Evolutionary conservation across 30 jellyfish, hydroid and myxozoan species (phyloP), one percentile per base, ranked within the genome.

Genomic region (Hydractinia symbiolongicarpus): DNA sequence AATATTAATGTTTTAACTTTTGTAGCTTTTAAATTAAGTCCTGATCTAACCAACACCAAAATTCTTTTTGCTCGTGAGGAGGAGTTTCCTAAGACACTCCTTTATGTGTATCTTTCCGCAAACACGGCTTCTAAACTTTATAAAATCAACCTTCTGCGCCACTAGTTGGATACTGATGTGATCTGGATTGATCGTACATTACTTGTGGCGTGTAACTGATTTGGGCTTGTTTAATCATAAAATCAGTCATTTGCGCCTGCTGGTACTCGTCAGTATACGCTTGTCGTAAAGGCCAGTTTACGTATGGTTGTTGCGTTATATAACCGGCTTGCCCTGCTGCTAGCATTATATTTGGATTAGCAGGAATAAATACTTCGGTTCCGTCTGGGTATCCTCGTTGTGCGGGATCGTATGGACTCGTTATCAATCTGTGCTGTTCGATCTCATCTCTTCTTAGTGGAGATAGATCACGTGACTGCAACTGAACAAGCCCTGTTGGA

Each of bases 401-500:
- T 51, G 57, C 77, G 14, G 56, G 53, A 56, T 76, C 60, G 44
- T 19, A 77, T 61, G 57, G 77, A 64, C 40, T 64, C 19, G 74
- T n/a, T 55, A 77, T 44, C n/a, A 77, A 49, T 50, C 66, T 77
- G 60, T 77, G 85, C 30, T 77, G 85, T n/a, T 77, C 85, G 20
- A 67, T 16, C 19, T 49, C 74, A 49, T 55, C 84, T 16, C 58
- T 20, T n/a, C 78, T 8, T 84, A 56, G 55, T 62, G 86, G 44
- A 66, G 86, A 40, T 84, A 84, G 71, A 76, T 73, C 58, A 66
- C 58, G 57, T 77, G 79, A 8, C 83, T 83, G 57, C 83, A 82
- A 55, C 77, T 20, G 53, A 64, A 78, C 20, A 73, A 66, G 5
- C 61, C 83, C 90, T 72, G 62, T 62, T 78, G 72, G 64, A 84